Evolutionary conservation across 2,888 invertebrate species (phyloP), one percentile per base, ranked within the genome.

Genomic region (Tiphia femorata): DNA sequence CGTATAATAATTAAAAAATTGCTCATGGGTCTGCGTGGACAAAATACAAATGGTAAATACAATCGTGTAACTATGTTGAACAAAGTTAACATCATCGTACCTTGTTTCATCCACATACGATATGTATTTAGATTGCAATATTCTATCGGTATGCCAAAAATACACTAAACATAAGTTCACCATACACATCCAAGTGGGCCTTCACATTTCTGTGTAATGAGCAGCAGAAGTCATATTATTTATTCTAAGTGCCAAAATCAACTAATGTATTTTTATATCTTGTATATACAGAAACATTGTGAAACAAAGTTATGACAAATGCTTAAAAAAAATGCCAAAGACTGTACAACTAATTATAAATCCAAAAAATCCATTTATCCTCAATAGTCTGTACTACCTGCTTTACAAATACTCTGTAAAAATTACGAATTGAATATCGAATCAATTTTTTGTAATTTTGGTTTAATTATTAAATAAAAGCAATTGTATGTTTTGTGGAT

Each of bases 401-500:
- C 33, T 33, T 5, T 33, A 33, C 5, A 33, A 33, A 33, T 33
- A n/a, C 5, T 4, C 33, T 7, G 8, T 33, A n/a, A 33, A n/a
- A 33, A 33, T 33, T 33, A 14, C 33, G n/a, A n/a, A n/a, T n/a
- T 42, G 57, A 64, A 58, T 52, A 42, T 49, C 56, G 66, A 67
- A 70, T 65, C 62, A 70, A 71, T 60, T 54, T 72, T 75, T 73
- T 77, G 76, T 78, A 77, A 70, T 65, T 66, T 68, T 64, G 50
- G 70, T 76, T 73, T 74, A 72, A 66, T 67, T 69, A 67, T 73
- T 71, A 65, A 78, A 73, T 75, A 78, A 77, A 77, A 66, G 58
- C 64, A 72, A 65, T 66, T n/a, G n/a, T n/a, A n/a, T n/a, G n/a
- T n/a, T n/a, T n/a, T n/a, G n/a, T n/a, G n/a, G n/a, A n/a, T n/a